Conservation (phyloP, 2,113 vertebrate species). For the Gobius niger region DNA sequence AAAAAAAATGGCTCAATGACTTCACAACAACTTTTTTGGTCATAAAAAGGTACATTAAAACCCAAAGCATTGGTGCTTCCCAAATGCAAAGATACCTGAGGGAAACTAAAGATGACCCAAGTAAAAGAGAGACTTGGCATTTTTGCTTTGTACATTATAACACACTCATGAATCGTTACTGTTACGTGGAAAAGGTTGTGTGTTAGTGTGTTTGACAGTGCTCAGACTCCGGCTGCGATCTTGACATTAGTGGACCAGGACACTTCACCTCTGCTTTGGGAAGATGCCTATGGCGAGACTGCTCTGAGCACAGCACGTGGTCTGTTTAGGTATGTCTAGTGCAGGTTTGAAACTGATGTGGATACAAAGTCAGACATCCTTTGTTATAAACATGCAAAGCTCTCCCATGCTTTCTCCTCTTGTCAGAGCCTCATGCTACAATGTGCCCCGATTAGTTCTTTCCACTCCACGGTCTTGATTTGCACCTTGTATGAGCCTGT, state of each 20-base stretch:
- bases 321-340: slow-evolving; percentile 15
- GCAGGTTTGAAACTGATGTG: not conserved
- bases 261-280: slow-evolving; percentile 71
- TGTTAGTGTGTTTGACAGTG: slow-evolving; percentile 66
- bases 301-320: slow-evolving; percentile 44
- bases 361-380: not conserved
- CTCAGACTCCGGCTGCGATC: slow-evolving; percentile 44
- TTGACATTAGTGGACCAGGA: slow-evolving; percentile 66
- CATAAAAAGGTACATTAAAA: not conserved
- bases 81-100: slow-evolving; percentile 22
- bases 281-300: slow-evolving; percentile 52
- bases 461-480: slow-evolving; percentile 10
- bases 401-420: not conserved
- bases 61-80: not conserved
- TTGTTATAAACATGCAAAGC: not conserved
- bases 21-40: not conserved
- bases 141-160: slow-evolving; percentile 51
- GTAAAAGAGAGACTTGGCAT: slow-evolving; percentile 51
- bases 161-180: slow-evolving; percentile 47
- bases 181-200: slow-evolving; percentile 65
- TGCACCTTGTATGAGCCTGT: slow-evolving; percentile 9
- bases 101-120: slow-evolving; percentile 22
- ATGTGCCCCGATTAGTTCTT: slow-evolving; percentile 9
- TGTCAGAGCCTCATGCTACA: slow-evolving; percentile 9
- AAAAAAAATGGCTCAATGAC: not conserved